phyloP scores from a whole-genome alignment of 2,797 vertebrate genomes.

The Macrochelys suwanniensis region DNA sequence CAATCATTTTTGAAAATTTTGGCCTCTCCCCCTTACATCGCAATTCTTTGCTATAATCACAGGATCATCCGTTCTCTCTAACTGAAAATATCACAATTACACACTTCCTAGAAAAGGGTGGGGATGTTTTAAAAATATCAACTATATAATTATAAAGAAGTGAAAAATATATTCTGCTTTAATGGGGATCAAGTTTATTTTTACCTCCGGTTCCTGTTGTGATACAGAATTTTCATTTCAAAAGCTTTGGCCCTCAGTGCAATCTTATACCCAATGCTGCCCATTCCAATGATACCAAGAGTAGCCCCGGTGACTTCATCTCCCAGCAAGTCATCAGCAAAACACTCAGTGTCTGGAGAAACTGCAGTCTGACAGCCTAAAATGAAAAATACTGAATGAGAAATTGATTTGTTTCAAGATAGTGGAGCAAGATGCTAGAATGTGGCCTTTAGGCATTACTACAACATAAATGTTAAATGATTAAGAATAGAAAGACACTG shows the following conservation, averaged over 20 bases:
- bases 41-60: neutral
- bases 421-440: neutral
- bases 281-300: constrained; percentile 86
- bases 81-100: neutral
- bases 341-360: constrained; percentile 45
- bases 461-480: neutral
- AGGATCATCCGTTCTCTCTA: neutral
- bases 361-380: constrained; percentile 76
- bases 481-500: neutral
- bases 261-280: constrained; percentile 80
- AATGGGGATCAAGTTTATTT: neutral
- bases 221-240: constrained; percentile 86
- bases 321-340: constrained; percentile 65
- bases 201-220: constrained; percentile 83
- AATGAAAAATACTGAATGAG: neutral
- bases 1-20: neutral
- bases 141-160: neutral
- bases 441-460: neutral
- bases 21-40: fast-evolving
- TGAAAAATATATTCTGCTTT: neutral
- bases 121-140: neutral
- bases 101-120: neutral
- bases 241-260: constrained; percentile 82
- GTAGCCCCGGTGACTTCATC: constrained; percentile 81
- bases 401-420: fast-evolving